phyloP scores from a whole-genome alignment of 2,797 vertebrate genomes.

The Sylvia borin region DNA sequence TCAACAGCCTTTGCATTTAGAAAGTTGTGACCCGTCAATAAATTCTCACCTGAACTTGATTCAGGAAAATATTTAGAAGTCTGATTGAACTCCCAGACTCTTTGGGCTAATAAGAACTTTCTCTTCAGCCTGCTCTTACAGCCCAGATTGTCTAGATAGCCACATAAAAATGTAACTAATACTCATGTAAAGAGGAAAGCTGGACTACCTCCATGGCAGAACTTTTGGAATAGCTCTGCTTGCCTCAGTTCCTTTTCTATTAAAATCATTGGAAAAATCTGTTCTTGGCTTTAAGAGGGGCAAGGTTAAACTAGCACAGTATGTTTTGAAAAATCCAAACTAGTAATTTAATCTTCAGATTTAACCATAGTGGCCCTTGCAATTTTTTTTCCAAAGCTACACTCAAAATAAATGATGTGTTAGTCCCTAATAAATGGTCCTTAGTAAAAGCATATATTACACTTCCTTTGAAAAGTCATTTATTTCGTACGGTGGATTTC shows the following conservation, averaged over 20 bases:
- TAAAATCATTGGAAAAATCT: constrained; percentile 31
- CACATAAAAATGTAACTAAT: neutral
- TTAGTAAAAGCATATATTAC: constrained; percentile 27
- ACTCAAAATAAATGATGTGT: constrained; percentile 52
- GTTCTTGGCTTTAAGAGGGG: constrained; percentile 17
- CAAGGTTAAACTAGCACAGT: constrained; percentile 30
- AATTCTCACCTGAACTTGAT: neutral
- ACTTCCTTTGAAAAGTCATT: constrained; percentile 34
- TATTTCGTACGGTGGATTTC: neutral
- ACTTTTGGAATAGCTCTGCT: neutral
- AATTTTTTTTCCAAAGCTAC: constrained; percentile 14
- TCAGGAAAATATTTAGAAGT: neutral
- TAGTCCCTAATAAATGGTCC: constrained; percentile 50
- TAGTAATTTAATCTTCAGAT: constrained; percentile 30
- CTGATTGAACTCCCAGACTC: neutral
- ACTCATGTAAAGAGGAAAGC: neutral
- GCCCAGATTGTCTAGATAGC: neutral
- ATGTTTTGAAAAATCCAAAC: constrained; percentile 39
- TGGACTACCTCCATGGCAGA: neutral
- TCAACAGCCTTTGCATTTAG: neutral
- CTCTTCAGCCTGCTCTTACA: neutral
- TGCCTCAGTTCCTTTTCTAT: neutral
- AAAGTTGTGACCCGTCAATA: neutral
- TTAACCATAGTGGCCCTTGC: constrained; percentile 23
- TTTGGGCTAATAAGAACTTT: neutral